These are phyloP conservation scores for Linurgus olivaceus DNA, from an alignment of 2,797 vertebrate genomes.

Conservation along the genomic window DNA sequence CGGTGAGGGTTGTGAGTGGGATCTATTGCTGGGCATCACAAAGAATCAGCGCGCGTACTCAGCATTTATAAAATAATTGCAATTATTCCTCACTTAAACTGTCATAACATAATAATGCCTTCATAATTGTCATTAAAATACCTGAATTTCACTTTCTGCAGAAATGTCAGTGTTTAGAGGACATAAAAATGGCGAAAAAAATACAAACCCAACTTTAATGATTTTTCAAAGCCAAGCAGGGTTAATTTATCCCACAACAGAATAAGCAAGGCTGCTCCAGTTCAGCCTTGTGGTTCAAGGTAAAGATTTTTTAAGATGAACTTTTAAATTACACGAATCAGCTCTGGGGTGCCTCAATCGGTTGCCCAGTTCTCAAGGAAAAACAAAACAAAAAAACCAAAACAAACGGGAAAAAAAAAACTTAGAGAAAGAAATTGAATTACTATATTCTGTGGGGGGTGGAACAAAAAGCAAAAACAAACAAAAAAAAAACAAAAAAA, in stretches of 20 bases:
- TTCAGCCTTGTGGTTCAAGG: background rate
- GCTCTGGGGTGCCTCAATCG: background rate
- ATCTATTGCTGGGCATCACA: background rate
- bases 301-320: background rate
- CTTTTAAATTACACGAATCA: background rate
- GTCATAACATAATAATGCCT: rapidly evolving
- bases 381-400: no score
- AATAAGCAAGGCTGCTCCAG: background rate
- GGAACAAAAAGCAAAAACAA: background rate
- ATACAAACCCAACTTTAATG: rapidly evolving
- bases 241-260: background rate
- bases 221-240: background rate
- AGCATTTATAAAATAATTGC: background rate
- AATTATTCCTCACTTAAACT: background rate
- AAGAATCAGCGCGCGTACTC: rapidly evolving
- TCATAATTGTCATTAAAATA: background rate
- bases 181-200: background rate
- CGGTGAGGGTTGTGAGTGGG: rapidly evolving
- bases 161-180: background rate
- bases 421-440: background rate
- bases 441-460: rapidly evolving
- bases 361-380: rapidly evolving
- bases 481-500: no score
- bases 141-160: background rate
- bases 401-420: rapidly evolving